phyloP scores from a whole-genome alignment of 37 sponge, comb jelly and placozoan species.

The Beroe forskalii region DNA sequence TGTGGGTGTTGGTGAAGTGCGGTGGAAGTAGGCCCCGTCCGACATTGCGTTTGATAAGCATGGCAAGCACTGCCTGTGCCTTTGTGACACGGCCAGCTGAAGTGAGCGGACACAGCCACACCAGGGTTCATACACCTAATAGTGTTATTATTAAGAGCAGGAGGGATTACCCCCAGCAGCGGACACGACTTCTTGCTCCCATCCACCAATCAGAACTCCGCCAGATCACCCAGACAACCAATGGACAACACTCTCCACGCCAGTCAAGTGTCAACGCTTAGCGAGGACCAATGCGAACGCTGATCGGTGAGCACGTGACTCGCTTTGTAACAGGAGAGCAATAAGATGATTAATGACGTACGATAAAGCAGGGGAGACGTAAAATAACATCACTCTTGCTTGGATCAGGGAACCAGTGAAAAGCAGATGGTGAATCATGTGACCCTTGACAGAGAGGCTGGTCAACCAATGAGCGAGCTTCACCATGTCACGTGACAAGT shows the following conservation, averaged over 20 bases:
- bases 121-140: no score
- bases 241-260: background rate
- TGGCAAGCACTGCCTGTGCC: background rate
- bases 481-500: background rate
- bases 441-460: background rate
- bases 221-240: slow-evolving; percentile 20
- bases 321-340: slow-evolving; percentile 45
- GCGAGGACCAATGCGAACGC: background rate
- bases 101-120: no score
- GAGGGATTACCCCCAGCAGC: slow-evolving; percentile 37
- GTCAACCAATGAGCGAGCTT: background rate
- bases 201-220: slow-evolving; percentile 9
- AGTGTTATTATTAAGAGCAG: no score
- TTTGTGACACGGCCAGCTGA: no score
- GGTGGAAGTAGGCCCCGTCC: no score
- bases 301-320: background rate
- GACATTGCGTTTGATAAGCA: background rate
- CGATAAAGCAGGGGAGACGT: slow-evolving; percentile 57
- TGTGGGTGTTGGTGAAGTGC: no score
- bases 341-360: slow-evolving; percentile 55
- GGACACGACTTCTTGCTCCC: background rate
- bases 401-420: background rate
- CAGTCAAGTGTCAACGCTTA: background rate
- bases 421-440: background rate
- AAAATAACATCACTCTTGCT: slow-evolving; percentile 48